A percentile compares a stretch with the other conserved stretches of the same genome.
Conservation (phyloP, 2,888 invertebrate species). For the Acanthosepion esculentum region DNA sequence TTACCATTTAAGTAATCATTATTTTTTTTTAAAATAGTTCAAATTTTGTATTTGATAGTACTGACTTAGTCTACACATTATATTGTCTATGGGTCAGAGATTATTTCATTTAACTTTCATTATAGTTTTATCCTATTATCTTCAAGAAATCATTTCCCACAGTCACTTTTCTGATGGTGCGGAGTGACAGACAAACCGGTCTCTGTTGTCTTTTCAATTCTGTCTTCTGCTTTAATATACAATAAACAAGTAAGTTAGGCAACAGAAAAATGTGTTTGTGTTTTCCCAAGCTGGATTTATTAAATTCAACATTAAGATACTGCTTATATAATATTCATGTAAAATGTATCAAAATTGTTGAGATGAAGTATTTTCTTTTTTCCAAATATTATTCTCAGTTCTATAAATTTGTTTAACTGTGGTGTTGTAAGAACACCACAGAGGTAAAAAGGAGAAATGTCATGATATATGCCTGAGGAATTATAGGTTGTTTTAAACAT, state of each 20-base stretch:
- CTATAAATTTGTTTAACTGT: neutral
- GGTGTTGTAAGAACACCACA: neutral
- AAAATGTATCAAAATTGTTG: constrained; percentile 24
- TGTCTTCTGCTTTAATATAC: neutral
- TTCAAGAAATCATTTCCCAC: neutral
- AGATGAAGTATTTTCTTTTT: neutral
- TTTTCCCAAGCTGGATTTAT: neutral
- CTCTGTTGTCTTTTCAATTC: neutral
- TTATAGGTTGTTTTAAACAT: neutral
- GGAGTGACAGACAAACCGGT: neutral
- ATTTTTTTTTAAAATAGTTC: neutral
- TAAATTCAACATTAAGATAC: neutral
- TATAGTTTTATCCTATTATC: neutral
- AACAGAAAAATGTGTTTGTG: neutral
- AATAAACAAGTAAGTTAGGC: neutral
- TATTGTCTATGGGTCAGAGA: neutral
- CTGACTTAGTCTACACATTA: neutral
- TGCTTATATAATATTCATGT: neutral
- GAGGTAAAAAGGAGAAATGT: neutral
- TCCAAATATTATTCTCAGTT: neutral
- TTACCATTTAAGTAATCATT: neutral
- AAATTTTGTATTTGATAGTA: neutral
- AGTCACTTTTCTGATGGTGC: neutral
- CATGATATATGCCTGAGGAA: neutral
- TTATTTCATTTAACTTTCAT: neutral